phyloP scores from a whole-genome alignment of 1,140 invertebrate species.

The Lepidurus arcticus region DNA sequence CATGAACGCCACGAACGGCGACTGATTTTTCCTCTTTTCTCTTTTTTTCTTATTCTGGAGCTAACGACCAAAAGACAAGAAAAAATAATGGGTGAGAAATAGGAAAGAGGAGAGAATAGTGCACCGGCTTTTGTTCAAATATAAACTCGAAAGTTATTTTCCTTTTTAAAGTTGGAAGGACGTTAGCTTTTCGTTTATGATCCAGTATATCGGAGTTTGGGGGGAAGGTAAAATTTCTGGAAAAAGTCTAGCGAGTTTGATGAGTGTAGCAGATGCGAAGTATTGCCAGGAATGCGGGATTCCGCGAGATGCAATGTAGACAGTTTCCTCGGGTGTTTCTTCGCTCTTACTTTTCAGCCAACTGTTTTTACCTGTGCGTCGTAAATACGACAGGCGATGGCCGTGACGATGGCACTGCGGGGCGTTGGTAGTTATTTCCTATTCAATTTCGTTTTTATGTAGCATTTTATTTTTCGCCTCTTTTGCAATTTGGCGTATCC shows the following conservation, averaged over 20 bases:
- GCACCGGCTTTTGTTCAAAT: too few species aligned
- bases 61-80: neutral
- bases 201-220: too few species aligned
- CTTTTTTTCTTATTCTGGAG: neutral
- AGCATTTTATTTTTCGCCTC: neutral
- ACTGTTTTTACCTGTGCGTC: conserved; percentile 14
- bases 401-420: neutral
- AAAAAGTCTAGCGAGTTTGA: neutral
- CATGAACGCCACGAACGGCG: neutral
- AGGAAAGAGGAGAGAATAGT: neutral
- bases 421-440: neutral
- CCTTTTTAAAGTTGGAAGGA: too few species aligned
- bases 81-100: neutral
- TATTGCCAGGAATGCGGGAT: neutral
- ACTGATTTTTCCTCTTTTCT: neutral
- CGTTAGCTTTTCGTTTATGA: too few species aligned
- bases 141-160: too few species aligned
- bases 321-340: neutral
- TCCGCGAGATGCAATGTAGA: neutral
- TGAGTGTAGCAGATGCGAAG: neutral
- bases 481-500: neutral
- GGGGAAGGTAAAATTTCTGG: too few species aligned
- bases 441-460: neutral
- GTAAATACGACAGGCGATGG: conserved; percentile 11
- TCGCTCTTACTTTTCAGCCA: neutral